Evolutionary conservation across 2,797 vertebrate species (phyloP).

Genomic region (Gobio occitaniae): DNA sequence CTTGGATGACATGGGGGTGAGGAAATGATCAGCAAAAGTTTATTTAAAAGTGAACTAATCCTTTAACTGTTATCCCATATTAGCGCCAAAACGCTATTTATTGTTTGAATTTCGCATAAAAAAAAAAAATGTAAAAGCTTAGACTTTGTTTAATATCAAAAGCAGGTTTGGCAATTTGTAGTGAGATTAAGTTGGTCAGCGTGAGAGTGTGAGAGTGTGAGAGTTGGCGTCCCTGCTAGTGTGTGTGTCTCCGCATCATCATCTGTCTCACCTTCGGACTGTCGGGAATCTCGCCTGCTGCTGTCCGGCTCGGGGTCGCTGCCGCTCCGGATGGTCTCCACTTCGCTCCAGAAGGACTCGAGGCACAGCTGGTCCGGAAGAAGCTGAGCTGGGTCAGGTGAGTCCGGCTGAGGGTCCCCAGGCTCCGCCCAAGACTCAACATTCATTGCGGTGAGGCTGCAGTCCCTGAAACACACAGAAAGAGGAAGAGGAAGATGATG

Average conservation of each 20-base stretch:
- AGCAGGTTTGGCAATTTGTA: too few relatives aligned
- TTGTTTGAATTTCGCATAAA: too few relatives aligned
- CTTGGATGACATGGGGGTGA: too few relatives aligned
- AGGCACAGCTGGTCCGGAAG: constrained; percentile 80
- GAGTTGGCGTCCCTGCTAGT: too few relatives aligned
- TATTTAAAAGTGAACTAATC: too few relatives aligned
- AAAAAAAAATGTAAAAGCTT: too few relatives aligned
- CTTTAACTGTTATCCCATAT: too few relatives aligned
- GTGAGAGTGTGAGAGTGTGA: too few relatives aligned
- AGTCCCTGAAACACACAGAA: constrained; percentile 74
- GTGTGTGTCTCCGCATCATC: not conserved
- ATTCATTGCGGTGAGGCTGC: constrained; percentile 83
- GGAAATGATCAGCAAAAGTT: too few relatives aligned
- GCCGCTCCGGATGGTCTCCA: constrained; percentile 84
- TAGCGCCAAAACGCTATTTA: too few relatives aligned
- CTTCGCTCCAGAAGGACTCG: constrained; percentile 90
- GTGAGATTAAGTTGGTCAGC: too few relatives aligned
- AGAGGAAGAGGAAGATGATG: constrained; percentile 32
- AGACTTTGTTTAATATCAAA: too few relatives aligned
- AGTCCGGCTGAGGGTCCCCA: constrained; percentile 71
- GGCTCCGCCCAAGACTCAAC: constrained; percentile 77
- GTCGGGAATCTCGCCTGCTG: constrained; percentile 79
- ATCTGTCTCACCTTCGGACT: constrained; percentile 82
- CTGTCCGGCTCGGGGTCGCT: constrained; percentile 79
- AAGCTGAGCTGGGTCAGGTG: constrained; percentile 69